These are phyloP conservation scores for Ploceus nigricollis DNA, from an alignment of 2,113 vertebrate species.

Conservation along the genomic window DNA sequence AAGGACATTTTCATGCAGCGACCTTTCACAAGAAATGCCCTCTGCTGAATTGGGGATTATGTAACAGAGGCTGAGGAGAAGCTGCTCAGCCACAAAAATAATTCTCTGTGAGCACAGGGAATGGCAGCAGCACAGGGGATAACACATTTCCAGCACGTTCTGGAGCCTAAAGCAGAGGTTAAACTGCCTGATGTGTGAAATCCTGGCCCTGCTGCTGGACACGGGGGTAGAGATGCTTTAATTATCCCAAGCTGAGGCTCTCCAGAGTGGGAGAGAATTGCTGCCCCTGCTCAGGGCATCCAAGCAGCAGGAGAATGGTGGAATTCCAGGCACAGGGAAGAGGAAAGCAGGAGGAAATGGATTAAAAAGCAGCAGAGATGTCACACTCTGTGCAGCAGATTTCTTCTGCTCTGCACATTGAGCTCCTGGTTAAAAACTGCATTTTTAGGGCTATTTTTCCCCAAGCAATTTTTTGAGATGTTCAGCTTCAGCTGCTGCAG, in stretches of 20 bases:
- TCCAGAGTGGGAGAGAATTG: neutral
- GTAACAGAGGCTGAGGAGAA: neutral
- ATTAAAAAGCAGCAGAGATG: neutral
- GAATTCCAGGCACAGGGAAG: neutral
- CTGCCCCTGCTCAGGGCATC: neutral
- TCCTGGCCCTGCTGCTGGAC: neutral
- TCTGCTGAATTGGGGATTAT: neutral
- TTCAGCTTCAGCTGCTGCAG: neutral
- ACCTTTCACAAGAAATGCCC: neutral
- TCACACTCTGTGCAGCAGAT: neutral
- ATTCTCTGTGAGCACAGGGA: neutral
- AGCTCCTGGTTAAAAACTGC: neutral
- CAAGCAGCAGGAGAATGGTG: accelerated
- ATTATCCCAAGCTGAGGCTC: neutral
- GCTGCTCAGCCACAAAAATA: neutral
- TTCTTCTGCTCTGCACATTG: accelerated
- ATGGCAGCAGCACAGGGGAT: neutral
- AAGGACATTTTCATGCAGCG: neutral
- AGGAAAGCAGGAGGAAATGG: neutral
- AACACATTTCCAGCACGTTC: neutral
- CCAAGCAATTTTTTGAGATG: neutral
- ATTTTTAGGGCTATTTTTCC: accelerated
- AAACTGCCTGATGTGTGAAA: neutral
- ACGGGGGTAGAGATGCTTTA: neutral
- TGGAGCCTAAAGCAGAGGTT: neutral